Percentiles rank a stretch among this genome's conserved stretches.
Evolutionary conservation across 2,113 vertebrate genomes (phyloP).

Genomic region (Cnemophilus loriae): DNA sequence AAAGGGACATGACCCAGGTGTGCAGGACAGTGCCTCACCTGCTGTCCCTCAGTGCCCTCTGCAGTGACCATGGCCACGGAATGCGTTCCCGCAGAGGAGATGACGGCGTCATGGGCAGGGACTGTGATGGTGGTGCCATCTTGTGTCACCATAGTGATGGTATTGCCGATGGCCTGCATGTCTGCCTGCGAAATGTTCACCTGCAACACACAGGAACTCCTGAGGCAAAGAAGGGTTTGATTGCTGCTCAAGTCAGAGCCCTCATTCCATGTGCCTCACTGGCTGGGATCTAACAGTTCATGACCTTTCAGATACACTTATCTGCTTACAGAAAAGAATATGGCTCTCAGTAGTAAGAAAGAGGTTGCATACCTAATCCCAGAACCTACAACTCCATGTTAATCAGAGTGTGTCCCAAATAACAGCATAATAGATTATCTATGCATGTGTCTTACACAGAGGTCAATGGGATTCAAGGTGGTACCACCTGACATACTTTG

Average conservation of each 20-base stretch:
- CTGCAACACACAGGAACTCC: constrained; percentile 69
- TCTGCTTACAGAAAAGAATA: neutral
- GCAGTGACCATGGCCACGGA: constrained; percentile 94
- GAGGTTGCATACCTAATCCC: neutral
- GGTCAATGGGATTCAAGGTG: neutral
- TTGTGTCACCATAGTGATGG: constrained; percentile 98
- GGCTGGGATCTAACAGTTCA: neutral
- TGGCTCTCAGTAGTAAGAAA: neutral
- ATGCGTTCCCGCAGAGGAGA: constrained; percentile 85
- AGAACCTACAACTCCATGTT: neutral
- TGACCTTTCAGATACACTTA: neutral
- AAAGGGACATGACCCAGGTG: neutral
- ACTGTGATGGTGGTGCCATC: constrained; percentile 98
- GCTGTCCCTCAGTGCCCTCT: constrained; percentile 87
- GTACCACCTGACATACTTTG: neutral
- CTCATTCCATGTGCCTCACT: neutral
- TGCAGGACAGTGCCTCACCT: constrained; percentile 71
- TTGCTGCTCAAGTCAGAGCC: neutral
- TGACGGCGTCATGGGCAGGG: constrained; percentile 88
- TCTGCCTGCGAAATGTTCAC: constrained; percentile 95
- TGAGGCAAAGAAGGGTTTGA: neutral
- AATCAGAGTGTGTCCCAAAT: neutral
- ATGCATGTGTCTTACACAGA: neutral
- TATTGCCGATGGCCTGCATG: constrained; percentile 91
- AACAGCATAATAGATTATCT: neutral